Evolutionary conservation across 2,797 vertebrate species (phyloP).

Genomic region (Morus bassanus): DNA sequence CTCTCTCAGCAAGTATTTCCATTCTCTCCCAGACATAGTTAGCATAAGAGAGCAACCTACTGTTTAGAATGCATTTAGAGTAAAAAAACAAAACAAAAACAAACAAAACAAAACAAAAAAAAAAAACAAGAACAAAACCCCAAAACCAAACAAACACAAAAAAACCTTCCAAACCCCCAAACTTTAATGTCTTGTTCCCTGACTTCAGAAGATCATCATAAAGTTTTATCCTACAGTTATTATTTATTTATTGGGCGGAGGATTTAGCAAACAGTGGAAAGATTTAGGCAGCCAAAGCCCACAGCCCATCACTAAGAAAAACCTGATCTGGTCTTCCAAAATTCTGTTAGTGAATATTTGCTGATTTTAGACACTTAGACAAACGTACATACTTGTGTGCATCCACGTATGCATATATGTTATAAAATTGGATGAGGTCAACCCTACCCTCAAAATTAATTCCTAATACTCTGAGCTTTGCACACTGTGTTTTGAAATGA

Average conservation of each 20-base stretch:
- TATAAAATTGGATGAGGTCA: not conserved
- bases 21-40: constrained; percentile 68
- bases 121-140: not conserved
- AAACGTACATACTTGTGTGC: fast-evolving
- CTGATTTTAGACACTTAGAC: not conserved
- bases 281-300: not conserved
- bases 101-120: not conserved
- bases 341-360: not conserved
- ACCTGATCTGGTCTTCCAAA: not conserved
- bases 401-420: not conserved
- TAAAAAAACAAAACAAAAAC: not conserved
- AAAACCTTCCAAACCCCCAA: not conserved
- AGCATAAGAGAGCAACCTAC: constrained; percentile 70
- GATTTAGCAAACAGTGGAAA: not conserved
- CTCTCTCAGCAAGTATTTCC: constrained; percentile 70
- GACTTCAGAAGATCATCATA: not conserved
- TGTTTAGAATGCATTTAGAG: constrained; percentile 51
- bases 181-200: constrained; percentile 13
- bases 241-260: not conserved
- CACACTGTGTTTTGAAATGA: not conserved
- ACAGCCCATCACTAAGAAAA: not conserved
- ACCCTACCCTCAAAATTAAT: not conserved
- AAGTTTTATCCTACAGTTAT: not conserved
- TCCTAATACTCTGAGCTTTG: not conserved
- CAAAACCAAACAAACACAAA: not conserved